Percentiles rank a stretch among this genome's conserved stretches.
Conservation (phyloP, 2,888 invertebrate genomes). For the Lydus trimaculatus region DNA sequence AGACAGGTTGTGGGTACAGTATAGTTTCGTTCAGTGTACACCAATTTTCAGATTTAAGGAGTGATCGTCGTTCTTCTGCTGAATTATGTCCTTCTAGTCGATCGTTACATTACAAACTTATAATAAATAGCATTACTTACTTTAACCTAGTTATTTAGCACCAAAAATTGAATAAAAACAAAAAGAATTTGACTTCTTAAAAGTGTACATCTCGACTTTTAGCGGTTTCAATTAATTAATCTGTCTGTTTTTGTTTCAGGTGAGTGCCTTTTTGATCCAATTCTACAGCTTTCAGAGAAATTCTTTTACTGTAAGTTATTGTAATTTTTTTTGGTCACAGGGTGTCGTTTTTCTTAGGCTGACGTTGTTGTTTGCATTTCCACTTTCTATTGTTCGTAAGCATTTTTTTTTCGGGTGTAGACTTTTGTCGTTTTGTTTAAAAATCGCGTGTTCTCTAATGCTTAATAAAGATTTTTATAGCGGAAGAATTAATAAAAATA, state of each 20-base stretch:
- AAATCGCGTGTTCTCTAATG: constrained; percentile 7
- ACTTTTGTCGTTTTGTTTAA: not conserved
- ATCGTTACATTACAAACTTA: constrained; percentile 50
- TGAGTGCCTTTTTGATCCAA: constrained; percentile 22
- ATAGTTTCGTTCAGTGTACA: constrained; percentile 47
- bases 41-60: constrained; percentile 43
- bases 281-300: not conserved
- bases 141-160: constrained; percentile 53
- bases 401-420: no score
- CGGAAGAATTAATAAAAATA: constrained; percentile 38
- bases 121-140: constrained; percentile 57
- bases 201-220: constrained; percentile 26
- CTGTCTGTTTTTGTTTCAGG: constrained; percentile 43
- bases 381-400: no score
- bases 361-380: no score
- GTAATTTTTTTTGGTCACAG: no score
- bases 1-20: constrained; percentile 45
- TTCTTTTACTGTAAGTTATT: not conserved
- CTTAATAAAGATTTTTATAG: constrained; percentile 33
- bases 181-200: constrained; percentile 50
- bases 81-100: constrained; percentile 53
- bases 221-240: constrained; percentile 31
- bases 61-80: constrained; percentile 39
- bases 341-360: no score
- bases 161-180: constrained; percentile 49